Conservation (phyloP, 2,888 invertebrate species). For the Cenopis cana region DNA sequence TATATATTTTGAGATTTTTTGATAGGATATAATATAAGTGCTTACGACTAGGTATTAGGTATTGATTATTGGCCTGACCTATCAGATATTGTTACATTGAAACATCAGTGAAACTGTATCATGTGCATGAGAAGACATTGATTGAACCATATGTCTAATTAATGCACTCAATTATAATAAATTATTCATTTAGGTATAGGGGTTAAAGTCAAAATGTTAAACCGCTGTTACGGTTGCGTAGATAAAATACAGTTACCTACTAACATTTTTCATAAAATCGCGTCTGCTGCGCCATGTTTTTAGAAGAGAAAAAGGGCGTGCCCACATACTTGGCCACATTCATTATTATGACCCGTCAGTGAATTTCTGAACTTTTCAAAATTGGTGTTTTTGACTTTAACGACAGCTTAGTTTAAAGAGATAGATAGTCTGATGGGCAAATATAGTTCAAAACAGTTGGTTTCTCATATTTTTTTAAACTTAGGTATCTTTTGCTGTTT, state of each 20-base stretch:
- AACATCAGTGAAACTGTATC: background rate
- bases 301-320: too few relatives aligned
- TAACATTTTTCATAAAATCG: background rate
- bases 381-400: too few relatives aligned
- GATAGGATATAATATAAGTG: too few relatives aligned
- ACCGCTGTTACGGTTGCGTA: background rate
- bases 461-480: background rate
- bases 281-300: too few relatives aligned
- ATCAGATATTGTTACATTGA: constrained; percentile 5
- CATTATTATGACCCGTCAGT: background rate
- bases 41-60: too few relatives aligned
- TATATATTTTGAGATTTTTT: too few relatives aligned
- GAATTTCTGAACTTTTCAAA: background rate
- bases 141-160: constrained; percentile 3
- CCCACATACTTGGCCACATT: background rate
- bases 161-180: constrained; percentile 19
- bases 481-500: background rate
- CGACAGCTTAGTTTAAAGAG: too few relatives aligned
- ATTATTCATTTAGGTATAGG: background rate
- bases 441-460: too few relatives aligned
- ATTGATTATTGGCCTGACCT: background rate
- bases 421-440: too few relatives aligned
- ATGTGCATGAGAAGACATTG: constrained; percentile 6
- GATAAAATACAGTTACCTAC: constrained; percentile 24
- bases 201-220: constrained; percentile 12